Base-by-base conservation (phyloP, 2,797 vertebrate genomes). In the Zenarchopterus dispar region DNA sequence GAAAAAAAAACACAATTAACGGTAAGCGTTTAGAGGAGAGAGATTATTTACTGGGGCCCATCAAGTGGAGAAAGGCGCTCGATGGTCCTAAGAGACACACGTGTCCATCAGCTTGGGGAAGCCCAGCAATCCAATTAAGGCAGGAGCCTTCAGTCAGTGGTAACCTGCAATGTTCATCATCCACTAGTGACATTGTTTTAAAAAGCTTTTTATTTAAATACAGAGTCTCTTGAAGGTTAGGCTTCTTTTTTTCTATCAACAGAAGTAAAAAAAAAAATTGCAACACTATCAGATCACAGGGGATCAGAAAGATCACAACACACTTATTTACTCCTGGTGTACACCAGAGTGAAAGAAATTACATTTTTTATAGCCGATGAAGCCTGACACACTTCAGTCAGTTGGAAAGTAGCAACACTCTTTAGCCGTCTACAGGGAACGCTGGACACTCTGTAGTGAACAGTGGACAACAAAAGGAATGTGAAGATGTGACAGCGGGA, bases 1-100 rank as follows among this genome's bases (percentile, higher is more conserved):
- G 21, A 42, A 33, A 45, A 45, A 87, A 82, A 84, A 89, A 89
- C 87, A 92, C 91, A 93, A 93, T 93, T 93, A 94, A 93, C 82
- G 73, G 82, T 89, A 86, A 92, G 87, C 85, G 79, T 89, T 93
- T 90, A 89, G 85, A 62, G 70, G 84, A 77, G 80, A 82, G 77
- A 89, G 91, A 90, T 93, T 92, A 91, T 92, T 92, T 92, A 90
- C 89, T 86, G 89, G 85, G 90, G 87, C 89, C 80, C 85, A 82
- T 91, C 88, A 85, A 86, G 84, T 76, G 81, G 68, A 89, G 88
- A 84, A 78, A 89, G 89, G 85, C 84, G 77, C 88, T 85, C 67
- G 68, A 71, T 49, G 82, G 84, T 89, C 90, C 91, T 84, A 68
- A 78, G 91, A 93, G 91, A 93, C 84, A 51, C 58, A 77, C 75